Base-by-base conservation (phyloP, 2,113 vertebrate species). In the Ivindomyrus marchei region DNA sequence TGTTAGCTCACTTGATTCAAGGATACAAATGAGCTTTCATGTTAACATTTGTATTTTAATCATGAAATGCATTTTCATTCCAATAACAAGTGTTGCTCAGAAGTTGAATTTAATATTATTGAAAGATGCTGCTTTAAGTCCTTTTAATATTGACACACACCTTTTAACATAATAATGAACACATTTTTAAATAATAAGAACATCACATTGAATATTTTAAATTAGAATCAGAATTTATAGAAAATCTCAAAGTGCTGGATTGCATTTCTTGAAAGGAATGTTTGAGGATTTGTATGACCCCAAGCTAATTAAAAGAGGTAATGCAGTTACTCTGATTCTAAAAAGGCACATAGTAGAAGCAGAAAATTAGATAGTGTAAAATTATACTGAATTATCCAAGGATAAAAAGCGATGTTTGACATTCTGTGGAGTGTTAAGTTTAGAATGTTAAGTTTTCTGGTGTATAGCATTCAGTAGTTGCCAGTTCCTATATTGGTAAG, bases 291-390 rank as follows among this genome's bases (percentile, higher is more conserved):
- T 46, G 36, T 24, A 45, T 84, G 39, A 39, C 31, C 10, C 70
- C 36, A 77, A 77, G 31, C 74, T 80, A 80, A 77, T 77, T 77
- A 77, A 80, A 83, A 83, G 77, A 9, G 36, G 77, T 83, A 83
- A 83, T 45, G 39, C 11, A 83, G 77, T 39, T 19, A 83, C 42
- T 83, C 19, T 45, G 77, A 45, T 39, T 83, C 17, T 83, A 45
- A 83, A 27, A 45, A 83, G 5, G 19, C n/a, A 70, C 62, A 31
- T 0, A 70, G 62, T 31, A 31, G 58, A 70, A 31, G 27, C n/a
- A 27, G 58, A 24, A 58, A 58, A 66, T 66, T 42, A 42, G 31
- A 80, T 13, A 6, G 36, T 80, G 31, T 36, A 24, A 45, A 17
- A 83, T 83, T 45, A 42, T 45, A 24, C 4, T 45, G 17, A 83